These are phyloP conservation scores for Morelia viridis DNA, from an alignment of 2,797 vertebrate genomes.

Conservation along the genomic window DNA sequence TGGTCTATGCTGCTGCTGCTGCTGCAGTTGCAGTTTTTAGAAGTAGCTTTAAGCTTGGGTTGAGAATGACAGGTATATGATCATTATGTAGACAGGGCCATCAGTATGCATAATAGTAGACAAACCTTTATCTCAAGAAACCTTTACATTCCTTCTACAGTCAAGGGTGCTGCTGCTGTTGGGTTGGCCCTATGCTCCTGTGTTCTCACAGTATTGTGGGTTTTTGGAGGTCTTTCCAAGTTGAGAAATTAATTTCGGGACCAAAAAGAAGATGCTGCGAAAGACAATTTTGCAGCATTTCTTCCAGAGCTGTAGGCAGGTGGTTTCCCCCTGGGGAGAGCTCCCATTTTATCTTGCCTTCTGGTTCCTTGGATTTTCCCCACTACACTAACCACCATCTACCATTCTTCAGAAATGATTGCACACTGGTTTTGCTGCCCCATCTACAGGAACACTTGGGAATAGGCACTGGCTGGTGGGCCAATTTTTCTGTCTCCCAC, in stretches of 20 bases:
- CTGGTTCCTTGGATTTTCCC: no score
- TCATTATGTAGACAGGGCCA: not conserved
- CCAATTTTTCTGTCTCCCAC: not conserved
- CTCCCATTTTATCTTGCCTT: no score
- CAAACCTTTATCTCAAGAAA: not conserved
- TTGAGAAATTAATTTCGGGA: not conserved
- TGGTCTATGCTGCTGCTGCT: not conserved
- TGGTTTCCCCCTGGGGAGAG: no score
- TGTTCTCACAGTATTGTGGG: not conserved
- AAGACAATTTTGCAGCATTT: not conserved
- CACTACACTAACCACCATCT: no score
- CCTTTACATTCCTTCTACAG: not conserved
- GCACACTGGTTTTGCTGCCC: not conserved
- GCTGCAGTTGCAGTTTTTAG: not conserved
- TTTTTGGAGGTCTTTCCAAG: not conserved
- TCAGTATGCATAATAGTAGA: not conserved
- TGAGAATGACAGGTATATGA: not conserved
- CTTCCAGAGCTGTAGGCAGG: not conserved
- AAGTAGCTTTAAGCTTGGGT: not conserved
- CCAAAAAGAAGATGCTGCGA: not conserved
- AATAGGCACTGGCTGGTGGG: no score
- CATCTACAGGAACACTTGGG: not conserved
- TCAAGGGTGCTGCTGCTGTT: not conserved
- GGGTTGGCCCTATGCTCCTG: not conserved
- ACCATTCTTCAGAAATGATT: not conserved